Conservation (phyloP, 2,113 vertebrate species). For the Casuarius casuarius region DNA sequence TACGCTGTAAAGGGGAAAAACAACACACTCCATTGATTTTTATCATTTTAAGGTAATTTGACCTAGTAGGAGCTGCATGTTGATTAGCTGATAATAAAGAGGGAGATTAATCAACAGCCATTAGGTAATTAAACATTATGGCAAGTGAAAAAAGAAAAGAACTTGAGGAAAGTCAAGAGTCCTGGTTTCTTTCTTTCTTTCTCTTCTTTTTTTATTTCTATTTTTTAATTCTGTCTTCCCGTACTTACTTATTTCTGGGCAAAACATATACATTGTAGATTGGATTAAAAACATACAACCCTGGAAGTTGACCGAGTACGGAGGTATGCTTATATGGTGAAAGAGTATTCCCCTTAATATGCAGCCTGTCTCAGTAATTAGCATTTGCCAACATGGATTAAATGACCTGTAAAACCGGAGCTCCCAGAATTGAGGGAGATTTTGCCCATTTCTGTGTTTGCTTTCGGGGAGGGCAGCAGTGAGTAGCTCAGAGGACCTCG, state of each 20-base stretch:
- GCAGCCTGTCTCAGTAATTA: accelerated
- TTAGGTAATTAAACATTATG: constrained; percentile 39
- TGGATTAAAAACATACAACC: neutral
- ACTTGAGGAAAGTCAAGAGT: neutral
- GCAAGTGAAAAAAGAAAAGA: constrained; percentile 22
- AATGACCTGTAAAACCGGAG: neutral
- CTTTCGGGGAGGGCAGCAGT: neutral
- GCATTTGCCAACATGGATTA: neutral
- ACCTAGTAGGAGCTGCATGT: constrained; percentile 26
- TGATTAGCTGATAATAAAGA: constrained; percentile 52
- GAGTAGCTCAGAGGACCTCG: neutral
- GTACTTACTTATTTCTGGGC: neutral
- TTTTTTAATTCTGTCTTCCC: constrained; percentile 16
- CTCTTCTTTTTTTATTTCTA: neutral
- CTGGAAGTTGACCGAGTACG: neutral
- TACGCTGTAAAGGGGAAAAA: constrained; percentile 22
- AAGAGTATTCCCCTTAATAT: neutral
- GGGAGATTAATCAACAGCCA: constrained; percentile 47
- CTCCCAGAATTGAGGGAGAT: neutral
- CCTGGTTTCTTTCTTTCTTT: neutral
- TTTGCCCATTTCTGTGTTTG: neutral
- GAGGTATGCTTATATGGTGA: neutral
- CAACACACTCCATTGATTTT: constrained; percentile 58
- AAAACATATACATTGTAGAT: neutral
- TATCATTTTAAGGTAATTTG: constrained; percentile 71